Base-by-base conservation (phyloP, 1,140 invertebrate genomes). In the Formica selysi region DNA sequence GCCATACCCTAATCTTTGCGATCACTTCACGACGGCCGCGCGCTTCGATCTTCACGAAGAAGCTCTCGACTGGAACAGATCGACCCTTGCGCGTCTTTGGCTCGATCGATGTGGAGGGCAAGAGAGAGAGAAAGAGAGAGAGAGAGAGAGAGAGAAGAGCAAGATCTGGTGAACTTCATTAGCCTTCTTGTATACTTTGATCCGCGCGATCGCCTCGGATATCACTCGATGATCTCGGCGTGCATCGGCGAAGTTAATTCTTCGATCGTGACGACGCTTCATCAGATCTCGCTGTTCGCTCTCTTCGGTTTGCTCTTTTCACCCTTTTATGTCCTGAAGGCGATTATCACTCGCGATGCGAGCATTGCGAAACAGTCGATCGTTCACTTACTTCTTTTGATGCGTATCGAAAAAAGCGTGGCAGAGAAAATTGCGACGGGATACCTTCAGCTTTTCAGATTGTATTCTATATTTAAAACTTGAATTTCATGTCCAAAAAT, bases 231-330 rank as follows among this genome's bases (percentile, higher is more conserved):
- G 26, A 83, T 83, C 79, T 83, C 79, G 36, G 54, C 68, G 54
- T 11, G 26, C 68, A 74, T 61, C 68, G 38, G 26, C 79, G 0
- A 74, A 83, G 79, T 83, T 83, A 83, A 83, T 83, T 83, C 79
- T 83, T 83, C 79, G 54, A 83, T 38, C 79, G 79, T 83, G 79
- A 83, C 68, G 79, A 83, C 54, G 79, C 79, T 83, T 83, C 68
- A 71, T 81, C 78, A 71, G 78, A 81, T 61, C 79, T 26, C 54
- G 54, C 19, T 71, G 16, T 19, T 71, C 44, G 44, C 16, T 57
- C 54, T 22, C 36, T 32, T 76, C 26, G 36, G 26, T 32, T 71
- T 73, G 22, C 44, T 73, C 54, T 44, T 81, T 73, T 83, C 26
- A 83, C 54, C 19, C 54, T 83, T 59, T 68, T 51, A 61, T 13